Base-by-base conservation (phyloP, 2,888 invertebrate genomes). In the Leptinotarsa rubiginosa region DNA sequence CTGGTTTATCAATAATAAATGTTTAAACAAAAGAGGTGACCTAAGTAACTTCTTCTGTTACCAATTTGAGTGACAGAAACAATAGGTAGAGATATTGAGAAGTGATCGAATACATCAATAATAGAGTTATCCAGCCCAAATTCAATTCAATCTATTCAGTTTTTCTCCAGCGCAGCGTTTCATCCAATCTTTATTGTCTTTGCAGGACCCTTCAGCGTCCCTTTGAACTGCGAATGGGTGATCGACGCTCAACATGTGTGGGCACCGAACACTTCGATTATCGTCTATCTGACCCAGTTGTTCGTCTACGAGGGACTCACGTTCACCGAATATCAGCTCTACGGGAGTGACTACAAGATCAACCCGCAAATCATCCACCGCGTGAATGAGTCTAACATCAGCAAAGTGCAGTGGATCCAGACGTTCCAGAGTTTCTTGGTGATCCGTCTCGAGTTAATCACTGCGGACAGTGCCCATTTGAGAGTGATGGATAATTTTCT, bases 201-300 rank as follows among this genome's bases (percentile, higher is more conserved):
- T 86, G 96, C 97, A 90, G 93, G 31, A 95, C 96, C 87, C 89
- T 97, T 96, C 87, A 90, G 91, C 7, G 93, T 95, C 59, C 97
- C 97, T 18, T 93, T 96, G 68, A 80, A 84, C 75, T 97, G 97
- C 87, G 92, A 93, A 81, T 97, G 97, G 97, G 91, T 97, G 74
- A 95, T 97, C 85, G 94, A 96, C 84, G 93, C 94, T n/a, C 92
- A 94, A 78, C 81, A 86, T 54, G 82, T 77, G 81, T 81, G 86
- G 4, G 65, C 72, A 0, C 81, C 84, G 10, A 93, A 93, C 82
- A 91, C 93, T 13, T 92, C 94, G 69, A 96, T 97, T 84, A 92
- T 95, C 79, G 91, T 97, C 79, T 97, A 97, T 86, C 91, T 97
- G 81, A 96, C 96, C 2, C 97, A 97, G 85, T 92, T 96, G 82